phyloP scores from a whole-genome alignment of 2,888 invertebrate genomes.

The Callyntrura guangdongensis region DNA sequence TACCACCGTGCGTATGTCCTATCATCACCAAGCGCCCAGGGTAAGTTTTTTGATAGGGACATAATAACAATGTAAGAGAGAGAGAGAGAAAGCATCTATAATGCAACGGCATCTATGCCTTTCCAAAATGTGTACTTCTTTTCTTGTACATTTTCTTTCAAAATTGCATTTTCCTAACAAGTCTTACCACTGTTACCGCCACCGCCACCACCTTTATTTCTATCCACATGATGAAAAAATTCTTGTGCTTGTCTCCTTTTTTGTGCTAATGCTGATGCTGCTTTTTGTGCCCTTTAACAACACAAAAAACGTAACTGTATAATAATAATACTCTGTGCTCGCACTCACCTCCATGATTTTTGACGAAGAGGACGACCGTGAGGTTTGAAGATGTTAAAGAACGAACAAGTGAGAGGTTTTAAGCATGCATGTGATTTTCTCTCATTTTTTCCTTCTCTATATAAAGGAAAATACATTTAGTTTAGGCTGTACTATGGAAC shows the following conservation, averaged over 20 bases:
- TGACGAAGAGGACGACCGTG: constrained; percentile 15
- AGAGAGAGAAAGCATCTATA: constrained; percentile 14
- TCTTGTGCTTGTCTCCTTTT: neutral
- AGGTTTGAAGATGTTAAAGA: constrained; percentile 14
- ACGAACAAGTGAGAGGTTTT: neutral
- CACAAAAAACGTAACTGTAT: constrained; percentile 2
- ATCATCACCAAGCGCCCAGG: neutral
- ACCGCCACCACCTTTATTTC: neutral
- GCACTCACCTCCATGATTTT: constrained; percentile 10
- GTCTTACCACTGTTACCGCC: neutral
- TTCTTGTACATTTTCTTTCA: constrained; percentile 14
- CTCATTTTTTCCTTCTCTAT: constrained; percentile 16
- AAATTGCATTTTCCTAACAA: constrained; percentile 28
- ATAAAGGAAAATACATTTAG: neutral
- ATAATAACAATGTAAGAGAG: neutral
- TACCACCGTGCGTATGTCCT: neutral
- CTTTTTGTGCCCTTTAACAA: constrained; percentile 1
- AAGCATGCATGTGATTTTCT: constrained; percentile 25
- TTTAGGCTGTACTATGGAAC: neutral
- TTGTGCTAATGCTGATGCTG: constrained; percentile 34
- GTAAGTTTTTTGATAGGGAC: neutral
- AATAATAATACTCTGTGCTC: neutral
- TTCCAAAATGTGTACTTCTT: constrained; percentile 27
- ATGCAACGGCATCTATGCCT: constrained; percentile 24
- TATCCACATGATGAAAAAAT: neutral